These are phyloP conservation scores for Prenolepis imparis DNA, from an alignment of 2,888 invertebrate species.

Conservation along the genomic window DNA sequence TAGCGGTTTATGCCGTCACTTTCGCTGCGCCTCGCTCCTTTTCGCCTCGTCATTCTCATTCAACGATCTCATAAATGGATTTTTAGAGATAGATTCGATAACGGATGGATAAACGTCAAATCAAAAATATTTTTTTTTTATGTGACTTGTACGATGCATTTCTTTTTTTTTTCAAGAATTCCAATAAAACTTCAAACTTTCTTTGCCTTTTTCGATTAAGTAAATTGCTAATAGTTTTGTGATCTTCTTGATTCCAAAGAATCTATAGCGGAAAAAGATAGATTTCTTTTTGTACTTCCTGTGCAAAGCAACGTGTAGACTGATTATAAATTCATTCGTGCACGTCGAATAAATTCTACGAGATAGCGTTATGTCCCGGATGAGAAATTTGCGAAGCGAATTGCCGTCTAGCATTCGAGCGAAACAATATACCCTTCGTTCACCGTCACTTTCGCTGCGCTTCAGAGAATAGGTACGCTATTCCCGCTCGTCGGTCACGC, in stretches of 20 bases:
- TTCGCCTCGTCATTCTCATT: constrained; percentile 50
- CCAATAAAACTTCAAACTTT: background rate
- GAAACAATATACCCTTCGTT: constrained; percentile 42
- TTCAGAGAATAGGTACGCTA: constrained; percentile 59
- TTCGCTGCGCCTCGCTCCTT: constrained; percentile 61
- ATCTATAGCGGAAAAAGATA: background rate
- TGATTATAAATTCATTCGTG: constrained; percentile 5
- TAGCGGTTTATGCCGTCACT: constrained; percentile 61
- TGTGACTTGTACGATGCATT: background rate
- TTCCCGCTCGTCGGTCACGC: constrained; percentile 65
- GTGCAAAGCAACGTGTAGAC: too few relatives aligned
- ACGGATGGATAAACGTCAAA: background rate
- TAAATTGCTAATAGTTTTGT: background rate
- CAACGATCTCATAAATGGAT: constrained; percentile 43
- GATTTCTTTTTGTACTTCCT: too few relatives aligned
- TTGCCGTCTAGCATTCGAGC: constrained; percentile 21
- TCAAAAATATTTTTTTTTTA: constrained; percentile 16
- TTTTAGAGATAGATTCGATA: constrained; percentile 6
- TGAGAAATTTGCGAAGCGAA: constrained; percentile 37
- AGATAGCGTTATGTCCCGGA: background rate
- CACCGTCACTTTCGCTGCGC: constrained; percentile 77
- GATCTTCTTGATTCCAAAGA: background rate
- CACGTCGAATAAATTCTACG: constrained; percentile 7
- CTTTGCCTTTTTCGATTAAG: background rate
- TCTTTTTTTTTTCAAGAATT: background rate